Base-by-base conservation (phyloP, 1,140 invertebrate genomes). In the Drosophila sechellia region DNA sequence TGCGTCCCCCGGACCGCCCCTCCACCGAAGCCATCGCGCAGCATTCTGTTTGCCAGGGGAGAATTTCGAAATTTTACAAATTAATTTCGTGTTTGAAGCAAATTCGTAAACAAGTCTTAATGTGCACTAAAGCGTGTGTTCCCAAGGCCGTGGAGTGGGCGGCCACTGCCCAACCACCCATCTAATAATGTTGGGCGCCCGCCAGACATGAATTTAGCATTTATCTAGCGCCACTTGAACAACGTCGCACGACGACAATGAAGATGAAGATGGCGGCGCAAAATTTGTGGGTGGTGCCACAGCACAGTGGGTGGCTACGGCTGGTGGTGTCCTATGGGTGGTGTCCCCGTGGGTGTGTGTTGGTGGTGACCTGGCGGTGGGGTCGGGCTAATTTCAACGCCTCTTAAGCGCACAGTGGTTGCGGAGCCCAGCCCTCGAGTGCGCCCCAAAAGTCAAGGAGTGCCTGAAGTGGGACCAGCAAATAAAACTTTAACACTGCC, bases 71-170 rank as follows among this genome's bases (percentile, higher is more conserved):
- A 87, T 86, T 77, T 86, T 72, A 83, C 79, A 86, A 86, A 86
- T 86, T 86, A 87, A 86, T 87, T 86, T 87, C 83, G 83, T 83
- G 83, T 87, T 83, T 77, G 71, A 87, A 79, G 84, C 79, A 83
- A 89, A 87, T 87, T 79, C 84, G 83, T 83, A 87, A 87, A 87
- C 83, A 87, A 87, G 83, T 77, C 84, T 79, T 87, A 87, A 87
- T 87, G 83, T 87, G 83, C 83, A 87, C 71, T 79, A 87, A 89
- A 79, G 84, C 83, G 83, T 89, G 83, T 83, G 54, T 66, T 75
- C 39, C 60, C 73, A 57, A 68, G 72, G 60, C 34, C 34, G n/a
- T 35, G n/a, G 40, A 37, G 27, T 8, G 27, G 59, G 49, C 1
- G 49, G 20, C 10, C 11, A 48, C 25, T 69, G 53, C 50, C 66